These are phyloP conservation scores for Pedetes capensis DNA, from an alignment of 2,113 vertebrate species.

Conservation along the genomic window DNA sequence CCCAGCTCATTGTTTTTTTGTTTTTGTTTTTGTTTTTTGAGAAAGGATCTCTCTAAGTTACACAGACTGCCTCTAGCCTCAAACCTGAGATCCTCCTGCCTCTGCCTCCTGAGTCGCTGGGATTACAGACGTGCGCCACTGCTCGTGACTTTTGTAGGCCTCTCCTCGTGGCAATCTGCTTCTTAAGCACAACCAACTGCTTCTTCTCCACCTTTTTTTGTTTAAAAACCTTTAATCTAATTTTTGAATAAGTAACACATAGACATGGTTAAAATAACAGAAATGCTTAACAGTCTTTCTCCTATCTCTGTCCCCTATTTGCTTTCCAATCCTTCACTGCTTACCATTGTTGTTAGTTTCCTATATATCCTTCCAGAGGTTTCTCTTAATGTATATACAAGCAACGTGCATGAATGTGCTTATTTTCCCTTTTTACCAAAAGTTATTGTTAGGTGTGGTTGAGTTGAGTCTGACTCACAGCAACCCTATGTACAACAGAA, in stretches of 20 bases:
- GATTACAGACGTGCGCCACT: too few relatives aligned
- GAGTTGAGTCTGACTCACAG: too few relatives aligned
- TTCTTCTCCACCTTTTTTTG: background rate
- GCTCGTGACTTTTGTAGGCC: background rate
- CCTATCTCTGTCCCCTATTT: background rate
- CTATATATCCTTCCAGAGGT: background rate
- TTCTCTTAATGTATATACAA: background rate
- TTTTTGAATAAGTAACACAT: background rate
- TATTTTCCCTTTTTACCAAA: background rate
- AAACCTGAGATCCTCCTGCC: too few relatives aligned
- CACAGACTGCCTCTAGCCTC: too few relatives aligned
- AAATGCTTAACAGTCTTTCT: background rate
- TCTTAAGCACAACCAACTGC: background rate
- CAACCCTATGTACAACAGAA: too few relatives aligned
- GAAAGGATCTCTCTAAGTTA: too few relatives aligned
- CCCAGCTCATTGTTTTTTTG: too few relatives aligned
- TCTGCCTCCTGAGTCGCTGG: too few relatives aligned
- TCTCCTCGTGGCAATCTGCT: background rate
- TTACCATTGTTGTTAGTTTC: background rate
- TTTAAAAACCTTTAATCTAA: background rate
- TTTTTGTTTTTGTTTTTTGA: too few relatives aligned
- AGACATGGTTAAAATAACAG: background rate
- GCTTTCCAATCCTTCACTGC: background rate
- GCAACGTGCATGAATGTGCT: background rate
- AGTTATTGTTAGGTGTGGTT: too few relatives aligned